phyloP scores from a whole-genome alignment of 2,888 invertebrate species.

The Scaptomyza caliginosa region DNA sequence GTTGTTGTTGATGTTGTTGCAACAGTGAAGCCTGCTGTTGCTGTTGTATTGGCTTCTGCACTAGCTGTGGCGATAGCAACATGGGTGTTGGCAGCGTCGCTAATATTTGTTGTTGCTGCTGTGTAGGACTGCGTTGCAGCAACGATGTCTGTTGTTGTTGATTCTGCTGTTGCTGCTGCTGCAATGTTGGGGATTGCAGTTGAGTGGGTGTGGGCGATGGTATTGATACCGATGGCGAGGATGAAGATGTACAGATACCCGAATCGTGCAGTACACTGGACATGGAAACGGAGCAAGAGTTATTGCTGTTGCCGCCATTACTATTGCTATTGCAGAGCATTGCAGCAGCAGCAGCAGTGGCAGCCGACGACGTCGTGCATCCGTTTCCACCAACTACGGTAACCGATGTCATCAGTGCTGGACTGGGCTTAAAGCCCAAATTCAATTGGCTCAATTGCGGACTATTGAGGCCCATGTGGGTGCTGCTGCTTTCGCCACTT shows the following conservation, averaged over 20 bases:
- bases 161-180: slow-evolving; percentile 50
- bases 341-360: slow-evolving; percentile 38
- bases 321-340: slow-evolving; percentile 65
- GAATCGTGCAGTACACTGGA: slow-evolving; percentile 82
- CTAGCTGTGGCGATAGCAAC: slow-evolving; percentile 70
- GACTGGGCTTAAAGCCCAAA: slow-evolving; percentile 61
- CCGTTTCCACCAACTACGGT: slow-evolving; percentile 19
- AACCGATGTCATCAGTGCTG: slow-evolving; percentile 22
- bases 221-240: slow-evolving; percentile 83
- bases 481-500: slow-evolving; percentile 84
- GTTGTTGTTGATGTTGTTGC: slow-evolving; percentile 35
- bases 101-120: slow-evolving; percentile 70
- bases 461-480: slow-evolving; percentile 81
- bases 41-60: slow-evolving; percentile 45
- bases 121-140: slow-evolving; percentile 62
- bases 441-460: slow-evolving; percentile 75
- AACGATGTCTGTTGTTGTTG: slow-evolving; percentile 59
- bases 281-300: slow-evolving; percentile 78
- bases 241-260: slow-evolving; percentile 83
- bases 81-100: slow-evolving; percentile 71
- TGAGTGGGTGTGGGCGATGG: slow-evolving; percentile 81
- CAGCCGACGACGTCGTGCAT: slow-evolving; percentile 11
- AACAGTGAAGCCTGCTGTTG: slow-evolving; percentile 36
- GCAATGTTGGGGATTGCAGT: slow-evolving; percentile 81
- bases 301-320: slow-evolving; percentile 70